Evolutionary conservation across 2,113 vertebrate genomes (phyloP), one percentile per base, ranked within the genome.

Genomic region (Rhipidura dahli): DNA sequence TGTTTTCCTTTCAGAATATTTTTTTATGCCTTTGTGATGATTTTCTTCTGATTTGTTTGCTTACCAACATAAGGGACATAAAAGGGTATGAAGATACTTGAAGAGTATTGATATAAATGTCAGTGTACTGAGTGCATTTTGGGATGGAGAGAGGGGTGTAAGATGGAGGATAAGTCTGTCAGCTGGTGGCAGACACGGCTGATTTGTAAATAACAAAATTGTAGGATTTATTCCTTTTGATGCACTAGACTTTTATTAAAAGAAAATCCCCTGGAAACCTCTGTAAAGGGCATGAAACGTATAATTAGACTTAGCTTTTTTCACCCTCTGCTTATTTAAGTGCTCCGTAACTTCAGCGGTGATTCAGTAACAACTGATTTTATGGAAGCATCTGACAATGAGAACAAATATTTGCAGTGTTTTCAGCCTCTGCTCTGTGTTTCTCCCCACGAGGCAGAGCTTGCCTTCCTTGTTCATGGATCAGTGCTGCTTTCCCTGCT

Each of bases 301-400:
- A 83, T 90, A 95, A 94, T 96, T 92, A 96, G 79, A 96, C 91
- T 89, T 78, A 75, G 92, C 76, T 91, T 95, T 91, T 91, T 87
- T 95, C 91, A 88, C 85, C 88, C 73, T 83, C 77, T 69, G 17
- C 83, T 95, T 96, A 94, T 88, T 97, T 96, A 91, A 97, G 88
- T 75, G 79, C 72, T 93, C 65, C 3, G 22, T 92, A 95, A 95
- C 96, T 97, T 95, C 88, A 69, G 63, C 4, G 2, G 91, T 89
- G 94, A 97, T 96, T 96, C 95, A 65, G 89, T 95, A 96, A 95
- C 90, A 87, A 96, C 93, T 37, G 86, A 96, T 92, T 95, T 91
- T 91, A 90, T 92, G 64, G 93, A 95, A 97, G 94, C 69, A 92
- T 80, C 87, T 89, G 78, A 92, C 85, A 96, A 97, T 89, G 44